Evolutionary conservation across 2,797 vertebrate genomes (phyloP).

Genomic region (Phataginus tetradactyla): DNA sequence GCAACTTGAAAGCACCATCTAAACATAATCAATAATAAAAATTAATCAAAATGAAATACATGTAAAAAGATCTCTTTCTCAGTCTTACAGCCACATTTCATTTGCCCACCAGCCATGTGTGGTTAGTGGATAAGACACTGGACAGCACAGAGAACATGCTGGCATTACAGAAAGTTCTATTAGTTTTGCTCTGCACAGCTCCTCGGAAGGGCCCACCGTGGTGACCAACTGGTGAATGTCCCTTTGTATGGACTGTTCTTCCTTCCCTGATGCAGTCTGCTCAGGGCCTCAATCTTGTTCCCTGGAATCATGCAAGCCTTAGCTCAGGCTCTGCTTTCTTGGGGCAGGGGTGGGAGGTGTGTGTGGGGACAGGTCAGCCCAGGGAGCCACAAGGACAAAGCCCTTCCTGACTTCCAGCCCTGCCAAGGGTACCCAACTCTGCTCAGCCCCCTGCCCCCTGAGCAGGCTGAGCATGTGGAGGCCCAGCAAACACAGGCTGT

Average conservation of each 20-base stretch:
- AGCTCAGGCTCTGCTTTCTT: neutral
- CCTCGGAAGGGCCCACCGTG: neutral
- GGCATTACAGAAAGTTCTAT: neutral
- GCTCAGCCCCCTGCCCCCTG: no score
- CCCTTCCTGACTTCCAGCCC: neutral
- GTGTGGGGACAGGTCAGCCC: neutral
- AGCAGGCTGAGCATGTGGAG: fast-evolving
- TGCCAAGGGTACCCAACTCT: neutral
- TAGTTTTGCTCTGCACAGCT: neutral
- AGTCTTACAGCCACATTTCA: neutral
- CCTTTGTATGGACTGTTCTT: neutral
- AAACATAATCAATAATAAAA: neutral
- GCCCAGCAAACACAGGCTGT: neutral
- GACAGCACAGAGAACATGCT: neutral
- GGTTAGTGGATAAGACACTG: no score
- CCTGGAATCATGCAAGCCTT: neutral
- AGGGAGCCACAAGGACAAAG: neutral
- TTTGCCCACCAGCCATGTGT: neutral
- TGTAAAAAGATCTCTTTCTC: neutral
- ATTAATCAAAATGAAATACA: neutral
- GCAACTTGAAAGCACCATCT: neutral
- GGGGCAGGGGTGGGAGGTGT: neutral
- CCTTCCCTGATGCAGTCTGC: neutral
- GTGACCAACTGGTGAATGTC: neutral
- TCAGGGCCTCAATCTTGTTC: neutral